Evolutionary conservation across 2,113 vertebrate genomes (phyloP).

Genomic region (Sakesphorus luctuosus): DNA sequence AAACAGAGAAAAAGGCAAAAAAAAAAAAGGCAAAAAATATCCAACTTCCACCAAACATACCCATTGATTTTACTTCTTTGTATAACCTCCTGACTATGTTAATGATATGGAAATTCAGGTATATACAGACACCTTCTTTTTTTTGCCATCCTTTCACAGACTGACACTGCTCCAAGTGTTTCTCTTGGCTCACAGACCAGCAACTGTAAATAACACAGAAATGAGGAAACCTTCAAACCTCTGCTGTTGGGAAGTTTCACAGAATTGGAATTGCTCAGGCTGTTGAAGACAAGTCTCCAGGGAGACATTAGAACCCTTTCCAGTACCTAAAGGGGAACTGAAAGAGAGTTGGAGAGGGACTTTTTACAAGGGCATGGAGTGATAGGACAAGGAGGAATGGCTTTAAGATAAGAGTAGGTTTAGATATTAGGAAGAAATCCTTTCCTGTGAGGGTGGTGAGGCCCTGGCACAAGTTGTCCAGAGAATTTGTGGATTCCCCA

Average conservation of each 20-base stretch:
- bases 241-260: background rate
- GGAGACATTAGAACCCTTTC: background rate
- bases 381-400: background rate
- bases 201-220: background rate
- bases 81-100: background rate
- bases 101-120: background rate
- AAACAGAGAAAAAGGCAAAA: too few species aligned
- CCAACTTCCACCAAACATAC: accelerated
- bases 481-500: background rate
- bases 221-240: background rate
- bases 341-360: background rate
- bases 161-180: background rate
- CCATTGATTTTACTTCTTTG: background rate
- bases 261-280: background rate
- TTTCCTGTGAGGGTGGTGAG: background rate
- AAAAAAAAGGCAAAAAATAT: accelerated
- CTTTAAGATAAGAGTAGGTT: background rate
- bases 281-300: background rate
- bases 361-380: background rate
- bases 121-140: background rate
- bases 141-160: background rate
- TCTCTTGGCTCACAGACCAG: background rate
- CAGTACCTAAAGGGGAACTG: background rate
- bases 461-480: background rate
- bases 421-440: background rate